Percentiles rank a stretch among this genome's conserved stretches.
Conservation (phyloP, 1,140 invertebrate genomes). For the Drosophila parvula region DNA sequence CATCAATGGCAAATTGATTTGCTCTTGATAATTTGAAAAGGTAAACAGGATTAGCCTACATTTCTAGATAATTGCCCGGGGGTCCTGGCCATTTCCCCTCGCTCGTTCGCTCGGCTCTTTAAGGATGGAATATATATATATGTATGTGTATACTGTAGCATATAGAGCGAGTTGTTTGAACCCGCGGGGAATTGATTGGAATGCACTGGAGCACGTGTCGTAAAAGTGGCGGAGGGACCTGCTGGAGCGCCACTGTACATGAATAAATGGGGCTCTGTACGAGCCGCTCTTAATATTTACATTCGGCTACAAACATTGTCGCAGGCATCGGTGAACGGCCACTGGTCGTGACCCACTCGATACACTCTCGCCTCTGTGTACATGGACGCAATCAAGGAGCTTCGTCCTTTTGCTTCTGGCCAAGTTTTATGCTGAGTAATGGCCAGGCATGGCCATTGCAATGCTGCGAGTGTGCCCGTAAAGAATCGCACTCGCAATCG, state of each 20-base stretch:
- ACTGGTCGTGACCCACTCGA: conserved; percentile 35
- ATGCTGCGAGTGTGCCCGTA: conserved; percentile 50
- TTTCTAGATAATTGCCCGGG: conserved; percentile 42
- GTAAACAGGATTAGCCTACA: conserved; percentile 54
- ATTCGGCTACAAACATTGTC: conserved; percentile 58
- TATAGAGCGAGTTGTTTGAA: conserved; percentile 5
- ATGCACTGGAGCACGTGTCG: conserved; percentile 37
- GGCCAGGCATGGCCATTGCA: conserved; percentile 39
- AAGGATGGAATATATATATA: background rate
- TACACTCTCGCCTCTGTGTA: conserved; percentile 6
- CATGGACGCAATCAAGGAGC: conserved; percentile 45
- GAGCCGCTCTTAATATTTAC: conserved; percentile 51
- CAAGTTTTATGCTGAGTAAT: conserved; percentile 60
- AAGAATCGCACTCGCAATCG: conserved; percentile 51
- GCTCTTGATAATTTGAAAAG: conserved; percentile 56
- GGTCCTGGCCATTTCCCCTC: background rate
- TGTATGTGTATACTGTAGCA: too few species aligned
- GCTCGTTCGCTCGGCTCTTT: background rate
- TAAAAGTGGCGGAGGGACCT: conserved; percentile 21
- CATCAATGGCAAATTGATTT: conserved; percentile 66
- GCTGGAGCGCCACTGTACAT: conserved; percentile 10
- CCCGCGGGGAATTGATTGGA: conserved; percentile 36
- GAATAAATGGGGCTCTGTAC: conserved; percentile 5
- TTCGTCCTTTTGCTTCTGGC: conserved; percentile 19
- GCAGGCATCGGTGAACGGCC: conserved; percentile 22